A percentile compares a stretch with the other conserved stretches of the same genome.
phyloP scores from a whole-genome alignment of 2,888 invertebrate species.

The Aphrophora alni region DNA sequence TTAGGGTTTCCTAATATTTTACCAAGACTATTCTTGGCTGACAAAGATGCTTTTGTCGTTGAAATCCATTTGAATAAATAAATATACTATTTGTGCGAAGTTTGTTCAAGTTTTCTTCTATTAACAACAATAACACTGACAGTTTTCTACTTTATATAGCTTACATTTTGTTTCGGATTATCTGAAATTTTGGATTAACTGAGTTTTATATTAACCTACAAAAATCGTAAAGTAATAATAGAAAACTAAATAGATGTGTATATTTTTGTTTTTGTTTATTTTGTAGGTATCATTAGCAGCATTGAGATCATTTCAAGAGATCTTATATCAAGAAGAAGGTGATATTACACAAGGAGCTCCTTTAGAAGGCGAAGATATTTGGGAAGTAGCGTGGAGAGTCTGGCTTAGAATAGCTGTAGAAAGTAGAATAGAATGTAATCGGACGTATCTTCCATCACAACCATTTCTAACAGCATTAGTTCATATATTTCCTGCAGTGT shows the following conservation, averaged over 20 bases:
- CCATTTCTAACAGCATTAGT: slow-evolving; percentile 93
- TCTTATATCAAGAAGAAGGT: slow-evolving; percentile 73
- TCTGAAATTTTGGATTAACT: too few relatives aligned
- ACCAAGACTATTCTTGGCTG: too few relatives aligned
- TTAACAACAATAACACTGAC: too few relatives aligned
- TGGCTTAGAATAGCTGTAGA: slow-evolving; percentile 89
- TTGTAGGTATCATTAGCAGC: slow-evolving; percentile 86
- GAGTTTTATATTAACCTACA: not conserved
- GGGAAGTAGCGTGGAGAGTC: slow-evolving; percentile 84
- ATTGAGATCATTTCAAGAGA: slow-evolving; percentile 96
- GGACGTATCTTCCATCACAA: slow-evolving; percentile 88
- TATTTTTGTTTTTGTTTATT: slow-evolving; percentile 50
- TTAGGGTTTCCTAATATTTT: too few relatives aligned
- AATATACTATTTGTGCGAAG: too few relatives aligned
- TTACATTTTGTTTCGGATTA: too few relatives aligned
- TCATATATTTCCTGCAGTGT: slow-evolving; percentile 94
- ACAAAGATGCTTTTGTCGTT: too few relatives aligned
- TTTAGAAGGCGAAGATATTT: slow-evolving; percentile 62
- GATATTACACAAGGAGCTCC: slow-evolving; percentile 22
- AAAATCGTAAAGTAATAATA: slow-evolving; percentile 12
- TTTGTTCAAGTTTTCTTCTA: too few relatives aligned
- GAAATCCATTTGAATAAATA: too few relatives aligned
- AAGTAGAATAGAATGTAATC: slow-evolving; percentile 58
- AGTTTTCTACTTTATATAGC: too few relatives aligned
- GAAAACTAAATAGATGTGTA: not conserved